Base-by-base conservation (phyloP, 2,113 vertebrate species). In the Corythoichthys haematopterus region DNA sequence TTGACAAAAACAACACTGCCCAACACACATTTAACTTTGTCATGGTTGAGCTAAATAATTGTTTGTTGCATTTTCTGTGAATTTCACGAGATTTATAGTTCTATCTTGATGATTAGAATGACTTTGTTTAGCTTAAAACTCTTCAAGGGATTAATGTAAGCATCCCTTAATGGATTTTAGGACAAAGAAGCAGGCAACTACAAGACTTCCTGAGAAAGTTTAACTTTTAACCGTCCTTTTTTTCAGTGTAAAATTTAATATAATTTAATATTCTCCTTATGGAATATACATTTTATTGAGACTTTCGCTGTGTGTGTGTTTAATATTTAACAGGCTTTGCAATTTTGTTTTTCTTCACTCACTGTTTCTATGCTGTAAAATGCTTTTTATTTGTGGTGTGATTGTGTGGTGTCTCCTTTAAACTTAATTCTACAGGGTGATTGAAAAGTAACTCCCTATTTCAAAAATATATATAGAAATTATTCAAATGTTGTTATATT, bases 171-270 rank as follows among this genome's bases (percentile, higher is more conserved):
- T 58, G 56, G 0, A 38, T 60, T 60, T 20, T 47, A 53, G 48
- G 45, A 66, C 12, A 55, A 56, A 73, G 45, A 78, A 78, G 78
- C 83, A 88, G 81, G 81, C 86, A 83, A 77, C 38, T 81, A 71
- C 63, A 85, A 88, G 84, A 85, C 79, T 46, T 74, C 77, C 76
- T 85, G 80, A 77, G 62, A 80, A 72, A 81, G 71, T 56, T 64
- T 71, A 65, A 74, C 78, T 14, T 80, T 87, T 87, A 86, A 88
- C 84, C 60, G 77, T 70, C 68, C 86, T 58, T 71, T 28, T 28
- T 28, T 85, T 73, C 67, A 78, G 69, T 82, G 51, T 59, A 80
- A 64, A 82, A 67, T 75, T 81, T 82, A 83, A 85, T 78, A 63
- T 60, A 46, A 56, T 6, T 81, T 65, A 81, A 65, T 78, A 78